Base-by-base conservation (phyloP, 2,113 vertebrate species). In the Monarcha castaneiventris region DNA sequence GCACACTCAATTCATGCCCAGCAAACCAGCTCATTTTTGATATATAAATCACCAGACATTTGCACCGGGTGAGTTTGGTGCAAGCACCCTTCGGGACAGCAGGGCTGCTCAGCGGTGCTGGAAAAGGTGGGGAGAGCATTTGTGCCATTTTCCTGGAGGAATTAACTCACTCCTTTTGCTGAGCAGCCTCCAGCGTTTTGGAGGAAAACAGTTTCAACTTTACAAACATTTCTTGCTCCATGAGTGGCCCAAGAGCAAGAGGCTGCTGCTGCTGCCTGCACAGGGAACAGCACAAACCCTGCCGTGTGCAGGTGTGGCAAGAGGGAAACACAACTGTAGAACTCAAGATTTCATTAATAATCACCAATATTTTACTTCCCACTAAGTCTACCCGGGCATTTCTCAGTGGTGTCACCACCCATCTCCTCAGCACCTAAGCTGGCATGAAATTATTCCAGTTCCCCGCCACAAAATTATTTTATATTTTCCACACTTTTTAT, bases 271-370 rank as follows among this genome's bases (percentile, higher is more conserved):
- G 59, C 51, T 56, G 35, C 76, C 6, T 5, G 41, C 27, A n/a
- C n/a, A 78, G 56, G 39, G 4, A 33, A 44, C 13, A 56, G 8
- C 54, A 74, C 33, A 39, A 89, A 39, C 18, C 3, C n/a, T 25
- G 66, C 0, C 1, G 27, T 0, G 4, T 6, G 54, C 33, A 52
- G 39, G 13, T 7, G 15, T 16, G 46, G 5, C 32, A 43, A 8
- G 13, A 7, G 5, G 15, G 46, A 48, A 80, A 62, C 7, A 66
- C 2, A 3, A 26, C 0, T 7, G 6, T 0, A 82, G 8, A 83
- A n/a, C 16, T 35, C 43, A 20, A 46, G 2, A 23, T 7, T 33
- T 79, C 44, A 39, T 10, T 18, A 5, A 22, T 3, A 0, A 37
- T 46, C 56, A 69, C 13, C 56, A 43, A 2, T 10, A 63, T 48